A percentile compares a stretch with the other conserved stretches of the same genome.
phyloP scores from a whole-genome alignment of 2,888 invertebrate genomes.

The Macrophya alboannulata region DNA sequence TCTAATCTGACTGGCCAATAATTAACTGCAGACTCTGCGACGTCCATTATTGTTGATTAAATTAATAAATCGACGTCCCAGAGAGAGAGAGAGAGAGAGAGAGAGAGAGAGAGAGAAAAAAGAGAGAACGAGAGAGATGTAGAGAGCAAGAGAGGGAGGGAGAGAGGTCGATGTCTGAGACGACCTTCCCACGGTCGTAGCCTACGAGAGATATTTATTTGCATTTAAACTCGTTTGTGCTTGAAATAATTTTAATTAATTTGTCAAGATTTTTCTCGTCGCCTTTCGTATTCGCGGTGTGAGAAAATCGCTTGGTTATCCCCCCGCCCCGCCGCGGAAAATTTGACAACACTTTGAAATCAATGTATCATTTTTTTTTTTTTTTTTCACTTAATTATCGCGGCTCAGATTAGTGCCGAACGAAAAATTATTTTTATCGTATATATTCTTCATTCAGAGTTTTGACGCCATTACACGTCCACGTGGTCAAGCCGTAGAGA shows the following conservation, averaged over 20 bases:
- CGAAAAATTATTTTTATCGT: not conserved
- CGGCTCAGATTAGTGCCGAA: no score
- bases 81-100: not conserved
- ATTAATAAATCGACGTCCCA: conserved; percentile 32
- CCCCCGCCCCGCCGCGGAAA: no score
- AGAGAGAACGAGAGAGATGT: not conserved
- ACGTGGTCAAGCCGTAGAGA: conserved; percentile 36
- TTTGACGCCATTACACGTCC: conserved; percentile 52
- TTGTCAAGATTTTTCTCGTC: not conserved
- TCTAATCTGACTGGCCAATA: conserved; percentile 33
- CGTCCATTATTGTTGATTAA: conserved; percentile 25
- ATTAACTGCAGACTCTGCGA: conserved; percentile 19
- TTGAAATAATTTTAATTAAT: not conserved
- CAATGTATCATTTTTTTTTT: no score
- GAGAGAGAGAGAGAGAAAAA: not conserved
- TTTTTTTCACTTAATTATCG: no score
- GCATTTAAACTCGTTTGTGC: not conserved
- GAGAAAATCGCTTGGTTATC: no score
- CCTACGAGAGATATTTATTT: not conserved
- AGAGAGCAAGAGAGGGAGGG: not conserved
- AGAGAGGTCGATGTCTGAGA: conserved; percentile 37
- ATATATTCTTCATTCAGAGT: not conserved
- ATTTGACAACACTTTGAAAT: no score
- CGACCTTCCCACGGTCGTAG: conserved; percentile 51
- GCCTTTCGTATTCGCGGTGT: not conserved